Base-by-base conservation (phyloP, 2,113 vertebrate species). In the Microcebus tavaratra region DNA sequence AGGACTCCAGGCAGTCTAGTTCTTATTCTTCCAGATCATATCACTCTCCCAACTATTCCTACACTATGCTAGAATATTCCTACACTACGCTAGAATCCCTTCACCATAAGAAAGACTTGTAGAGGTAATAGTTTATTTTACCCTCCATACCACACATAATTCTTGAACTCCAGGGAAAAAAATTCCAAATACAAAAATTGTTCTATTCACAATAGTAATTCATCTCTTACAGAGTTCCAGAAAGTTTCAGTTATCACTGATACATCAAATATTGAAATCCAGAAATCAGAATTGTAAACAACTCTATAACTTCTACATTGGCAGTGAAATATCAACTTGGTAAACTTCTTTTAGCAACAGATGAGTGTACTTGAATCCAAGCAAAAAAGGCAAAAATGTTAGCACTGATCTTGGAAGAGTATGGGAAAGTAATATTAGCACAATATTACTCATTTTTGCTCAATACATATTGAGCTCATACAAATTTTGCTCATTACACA, bases 281-380 rank as follows among this genome's bases (percentile, higher is more conserved):
- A 80, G 50, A 93, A 75, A 87, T 68, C 7, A 82, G 15, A 84
- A 88, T 8, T 93, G 39, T 45, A 94, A 95, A 80, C 31, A 73
- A 88, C 31, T 88, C 57, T 48, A 7, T 81, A 89, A 78, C 36
- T 85, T 94, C 61, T 82, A 29, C n/a, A 34, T 21, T 80, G 20
- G 14, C 68, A 42, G 27, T 65, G 84, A 78, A 84, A 75, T 78
- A 70, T 34, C 73, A 93, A 20, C 9, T 20, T 57, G 11, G 25
- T 81, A 57, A 78, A 36, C 34, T 36, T 89, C 13, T 84, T 89
- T 85, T 50, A 68, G 21, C 34, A 84, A 20, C 42, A 92, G 94
- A 83, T 82, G 57, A 87, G 14, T 9, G 70, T 11, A n/a, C 4
- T n/a, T 31, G 50, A 91, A 61, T 50, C 17, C 57, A 90, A 83